A percentile compares a stretch with the other conserved stretches of the same genome.
These are phyloP conservation scores for Eptatretus burgeri DNA, from an alignment of 2,113 vertebrate genomes.

Conservation along the genomic window DNA sequence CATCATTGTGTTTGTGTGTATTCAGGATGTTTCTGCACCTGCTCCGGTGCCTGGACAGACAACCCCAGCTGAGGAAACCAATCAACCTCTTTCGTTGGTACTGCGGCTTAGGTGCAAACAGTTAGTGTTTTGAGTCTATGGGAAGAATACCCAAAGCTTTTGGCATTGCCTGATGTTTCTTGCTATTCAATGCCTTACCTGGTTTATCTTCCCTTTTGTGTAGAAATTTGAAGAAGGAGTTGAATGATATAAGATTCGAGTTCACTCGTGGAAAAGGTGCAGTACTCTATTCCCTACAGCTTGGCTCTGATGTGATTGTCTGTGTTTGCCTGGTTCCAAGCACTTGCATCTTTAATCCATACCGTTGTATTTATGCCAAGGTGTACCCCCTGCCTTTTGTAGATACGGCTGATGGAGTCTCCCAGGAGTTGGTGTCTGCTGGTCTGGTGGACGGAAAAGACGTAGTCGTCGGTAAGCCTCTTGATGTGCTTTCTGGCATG, in stretches of 20 bases:
- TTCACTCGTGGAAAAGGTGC: conserved; percentile 89
- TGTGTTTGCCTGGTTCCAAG: background rate
- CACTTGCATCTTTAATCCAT: background rate
- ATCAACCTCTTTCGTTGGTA: conserved; percentile 1
- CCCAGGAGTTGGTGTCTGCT: conserved; percentile 86
- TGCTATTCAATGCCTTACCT: background rate
- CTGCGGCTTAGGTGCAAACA: conserved; percentile 1
- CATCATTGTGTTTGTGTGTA: too few species aligned
- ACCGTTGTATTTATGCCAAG: conserved; percentile 5
- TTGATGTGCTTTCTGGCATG: too few species aligned
- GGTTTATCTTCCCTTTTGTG: conserved; percentile 12
- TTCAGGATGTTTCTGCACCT: too few species aligned
- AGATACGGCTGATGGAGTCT: conserved; percentile 93
- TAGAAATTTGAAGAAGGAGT: conserved; percentile 91
- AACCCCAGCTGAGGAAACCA: background rate
- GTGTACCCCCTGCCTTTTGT: conserved; percentile 12
- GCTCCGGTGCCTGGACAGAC: background rate
- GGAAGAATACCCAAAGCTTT: background rate
- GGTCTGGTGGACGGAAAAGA: conserved; percentile 83
- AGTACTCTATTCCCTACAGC: conserved; percentile 8
- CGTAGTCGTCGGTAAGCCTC: conserved; percentile 56
- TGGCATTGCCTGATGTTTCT: background rate
- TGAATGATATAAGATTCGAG: conserved; percentile 92
- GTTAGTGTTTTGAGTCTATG: background rate
- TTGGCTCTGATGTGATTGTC: background rate